Percentiles rank a stretch among this genome's conserved stretches.
Evolutionary conservation across 2,888 invertebrate species (phyloP).

Genomic region (Eristalis tenax): DNA sequence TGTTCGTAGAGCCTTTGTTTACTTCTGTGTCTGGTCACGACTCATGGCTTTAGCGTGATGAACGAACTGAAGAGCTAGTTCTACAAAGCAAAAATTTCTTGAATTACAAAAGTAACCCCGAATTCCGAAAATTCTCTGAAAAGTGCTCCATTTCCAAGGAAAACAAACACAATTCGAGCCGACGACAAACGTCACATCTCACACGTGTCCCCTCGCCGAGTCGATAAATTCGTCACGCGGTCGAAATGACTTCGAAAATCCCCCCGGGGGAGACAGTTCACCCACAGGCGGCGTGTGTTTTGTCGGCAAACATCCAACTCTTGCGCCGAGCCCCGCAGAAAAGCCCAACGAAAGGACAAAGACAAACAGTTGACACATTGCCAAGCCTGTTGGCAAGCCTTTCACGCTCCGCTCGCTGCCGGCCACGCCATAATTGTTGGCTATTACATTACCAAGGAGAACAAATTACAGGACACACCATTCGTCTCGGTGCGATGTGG

Average conservation of each 20-base stretch:
- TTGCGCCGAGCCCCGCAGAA: neutral
- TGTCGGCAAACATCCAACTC: neutral
- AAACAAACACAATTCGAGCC: too few species aligned
- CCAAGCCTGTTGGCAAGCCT: conserved; percentile 35
- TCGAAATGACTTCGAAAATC: neutral
- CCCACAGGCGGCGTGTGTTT: neutral
- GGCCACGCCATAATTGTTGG: conserved; percentile 33
- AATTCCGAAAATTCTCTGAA: neutral
- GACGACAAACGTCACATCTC: too few species aligned
- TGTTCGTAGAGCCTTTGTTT: too few species aligned
- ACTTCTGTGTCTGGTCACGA: too few species aligned
- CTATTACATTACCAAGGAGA: conserved; percentile 39
- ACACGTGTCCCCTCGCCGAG: too few species aligned
- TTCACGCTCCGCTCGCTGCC: neutral
- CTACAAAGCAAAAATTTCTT: too few species aligned
- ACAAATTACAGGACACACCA: conserved; percentile 54
- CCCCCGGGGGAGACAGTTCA: neutral
- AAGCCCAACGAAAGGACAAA: neutral
- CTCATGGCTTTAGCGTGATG: too few species aligned
- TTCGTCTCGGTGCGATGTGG: conserved; percentile 10
- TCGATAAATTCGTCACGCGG: neutral
- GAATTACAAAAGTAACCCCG: neutral
- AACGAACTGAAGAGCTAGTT: too few species aligned
- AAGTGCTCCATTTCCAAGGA: neutral
- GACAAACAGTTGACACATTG: conserved; percentile 35